Evolutionary conservation across 2,113 vertebrate species (phyloP), one percentile per base, ranked within the genome.

Genomic region (Oceanodroma tethys): DNA sequence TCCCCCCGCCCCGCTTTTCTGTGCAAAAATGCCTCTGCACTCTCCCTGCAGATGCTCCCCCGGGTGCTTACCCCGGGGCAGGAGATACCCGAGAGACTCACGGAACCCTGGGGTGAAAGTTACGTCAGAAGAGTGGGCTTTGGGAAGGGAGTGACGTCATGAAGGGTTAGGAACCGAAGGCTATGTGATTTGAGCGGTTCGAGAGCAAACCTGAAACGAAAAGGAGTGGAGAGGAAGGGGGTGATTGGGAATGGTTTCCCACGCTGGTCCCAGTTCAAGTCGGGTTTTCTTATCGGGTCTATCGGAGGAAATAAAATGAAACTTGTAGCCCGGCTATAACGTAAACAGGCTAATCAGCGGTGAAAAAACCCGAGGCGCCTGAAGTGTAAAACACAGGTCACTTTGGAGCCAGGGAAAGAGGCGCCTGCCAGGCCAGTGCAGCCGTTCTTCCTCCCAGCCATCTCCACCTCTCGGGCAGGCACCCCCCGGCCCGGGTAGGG

Each of bases 241-340:
- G 34, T 42, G 42, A 56, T 4, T 13, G 1, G 58, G 58, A 65
- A 87, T 11, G 29, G 50, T 93, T 95, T 96, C 82, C 45, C 91
- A 90, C 40, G 47, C 78, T 12, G 74, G 40, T 85, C 58, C 25
- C 45, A 16, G 45, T 47, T 58, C 58, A 72, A 78, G 42, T 15
- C 2, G n/a, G 9, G 68, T 56, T 92, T 93, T 81, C 91, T 94
- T 91, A 94, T 89, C 83, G 63, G 58, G 66, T 80, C n/a, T 81
- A 78, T 80, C 38, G 36, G 48, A 92, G 87, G 79, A 94, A 81
- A 93, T 82, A 88, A 94, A 96, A 95, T 66, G 23, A 89, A 95
- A 81, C 22, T 55, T 56, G 74, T 90, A 82, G 68, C 65, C 82
- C 32, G 52, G 62, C n/a, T 94, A 72, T 93, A 93, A 88, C 92